Conservation (phyloP, 53 echinoderm and acorn worm genomes). For the Apostichopus leukothele region DNA sequence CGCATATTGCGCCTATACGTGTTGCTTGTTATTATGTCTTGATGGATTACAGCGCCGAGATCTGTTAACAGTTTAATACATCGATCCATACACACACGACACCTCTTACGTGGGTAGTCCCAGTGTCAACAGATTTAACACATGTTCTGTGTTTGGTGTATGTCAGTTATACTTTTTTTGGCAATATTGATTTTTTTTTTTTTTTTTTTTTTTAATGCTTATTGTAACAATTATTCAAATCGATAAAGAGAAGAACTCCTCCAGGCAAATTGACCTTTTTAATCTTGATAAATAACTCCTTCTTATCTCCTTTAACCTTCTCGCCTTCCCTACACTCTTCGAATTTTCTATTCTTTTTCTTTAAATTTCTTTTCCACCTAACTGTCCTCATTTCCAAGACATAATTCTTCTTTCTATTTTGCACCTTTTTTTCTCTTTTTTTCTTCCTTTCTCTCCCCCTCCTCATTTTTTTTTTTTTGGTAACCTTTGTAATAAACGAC, state of each 20-base stretch:
- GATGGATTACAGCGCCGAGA: too few species aligned
- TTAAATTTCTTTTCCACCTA: background rate
- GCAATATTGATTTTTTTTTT: background rate
- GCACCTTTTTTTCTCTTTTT: background rate
- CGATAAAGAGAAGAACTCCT: background rate
- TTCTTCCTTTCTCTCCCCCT: background rate
- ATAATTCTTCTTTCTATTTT: background rate
- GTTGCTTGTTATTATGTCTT: too few species aligned
- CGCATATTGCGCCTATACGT: too few species aligned
- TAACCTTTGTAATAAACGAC: too few species aligned
- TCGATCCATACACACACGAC: too few species aligned
- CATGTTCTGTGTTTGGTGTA: too few species aligned
- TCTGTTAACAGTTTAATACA: too few species aligned
- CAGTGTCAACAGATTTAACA: too few species aligned
- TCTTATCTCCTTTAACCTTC: background rate
- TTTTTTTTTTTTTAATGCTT: background rate
- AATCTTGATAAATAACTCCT: background rate
- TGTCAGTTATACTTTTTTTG: too few species aligned
- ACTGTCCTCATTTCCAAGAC: background rate
- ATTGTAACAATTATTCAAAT: constrained; percentile 43
- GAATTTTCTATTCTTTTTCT: background rate
- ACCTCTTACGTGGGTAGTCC: too few species aligned
- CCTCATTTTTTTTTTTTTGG: too few species aligned
- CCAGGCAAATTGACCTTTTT: constrained; percentile 35
- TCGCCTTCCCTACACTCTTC: background rate